Percentiles rank a stretch among this genome's conserved stretches.
Evolutionary conservation across 1,140 invertebrate species (phyloP).

Genomic region (Tribolium castaneum): DNA sequence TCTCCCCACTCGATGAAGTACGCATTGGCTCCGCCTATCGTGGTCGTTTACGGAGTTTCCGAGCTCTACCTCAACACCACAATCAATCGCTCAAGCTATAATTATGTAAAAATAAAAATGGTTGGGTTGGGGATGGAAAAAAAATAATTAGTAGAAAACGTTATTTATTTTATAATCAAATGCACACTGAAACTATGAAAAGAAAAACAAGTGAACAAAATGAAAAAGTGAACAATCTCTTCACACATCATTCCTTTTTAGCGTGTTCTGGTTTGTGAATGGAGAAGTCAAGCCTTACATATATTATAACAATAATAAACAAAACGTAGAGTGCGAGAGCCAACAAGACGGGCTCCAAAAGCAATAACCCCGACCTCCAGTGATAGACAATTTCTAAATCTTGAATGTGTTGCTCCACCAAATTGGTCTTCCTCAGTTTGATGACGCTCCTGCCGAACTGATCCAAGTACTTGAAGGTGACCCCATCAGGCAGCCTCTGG

Average conservation of each 20-base stretch:
- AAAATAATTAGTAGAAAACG: conserved; percentile 16
- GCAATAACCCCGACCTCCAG: conserved; percentile 86
- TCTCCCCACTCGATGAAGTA: too few species aligned
- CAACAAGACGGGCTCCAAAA: conserved; percentile 93
- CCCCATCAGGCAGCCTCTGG: conserved; percentile 76
- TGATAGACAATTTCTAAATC: conserved; percentile 89
- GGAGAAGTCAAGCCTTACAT: conserved; percentile 95
- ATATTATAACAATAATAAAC: conserved; percentile 93
- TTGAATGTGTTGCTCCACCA: conserved; percentile 97
- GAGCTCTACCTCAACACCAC: too few species aligned
- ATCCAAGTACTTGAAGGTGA: conserved; percentile 96
- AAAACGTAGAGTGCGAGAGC: conserved; percentile 89
- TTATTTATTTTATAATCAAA: conserved; percentile 30
- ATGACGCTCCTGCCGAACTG: conserved; percentile 92
- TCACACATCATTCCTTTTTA: conserved; percentile 56
- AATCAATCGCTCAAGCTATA: too few species aligned
- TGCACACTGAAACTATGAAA: conserved; percentile 4
- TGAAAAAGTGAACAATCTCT: conserved; percentile 15
- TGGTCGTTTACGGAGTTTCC: too few species aligned
- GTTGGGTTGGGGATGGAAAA: background rate
- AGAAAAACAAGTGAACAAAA: conserved; percentile 26
- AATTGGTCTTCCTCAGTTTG: conserved; percentile 84
- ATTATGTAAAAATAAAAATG: background rate
- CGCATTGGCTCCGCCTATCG: too few species aligned
- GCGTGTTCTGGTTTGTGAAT: conserved; percentile 68